These are phyloP conservation scores for Brachionus koreanus DNA, from an alignment of 1,140 invertebrate genomes.

Conservation along the genomic window DNA sequence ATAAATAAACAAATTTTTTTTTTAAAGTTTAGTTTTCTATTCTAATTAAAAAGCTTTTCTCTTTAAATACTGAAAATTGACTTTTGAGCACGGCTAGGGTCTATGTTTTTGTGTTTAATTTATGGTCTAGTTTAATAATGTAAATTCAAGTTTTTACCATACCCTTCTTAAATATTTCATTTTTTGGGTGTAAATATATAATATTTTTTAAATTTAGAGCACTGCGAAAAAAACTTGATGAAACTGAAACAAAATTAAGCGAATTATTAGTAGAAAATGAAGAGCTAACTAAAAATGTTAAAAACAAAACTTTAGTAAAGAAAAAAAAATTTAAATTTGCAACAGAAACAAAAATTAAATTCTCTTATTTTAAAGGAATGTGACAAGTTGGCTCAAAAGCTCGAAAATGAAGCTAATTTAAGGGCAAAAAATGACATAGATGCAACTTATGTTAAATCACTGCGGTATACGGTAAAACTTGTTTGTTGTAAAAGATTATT, in stretches of 20 bases:
- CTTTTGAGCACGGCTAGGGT: no score
- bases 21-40: no score
- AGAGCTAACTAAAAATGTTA: background rate
- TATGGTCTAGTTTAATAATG: no score
- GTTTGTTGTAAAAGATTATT: background rate
- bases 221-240: conserved; percentile 6
- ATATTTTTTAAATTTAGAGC: background rate
- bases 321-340: background rate
- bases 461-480: background rate
- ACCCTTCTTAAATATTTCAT: no score
- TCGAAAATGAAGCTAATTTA: conserved; percentile 29
- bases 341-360: no score
- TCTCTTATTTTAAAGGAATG: background rate
- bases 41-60: no score
- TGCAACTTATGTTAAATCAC: background rate
- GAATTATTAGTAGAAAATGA: background rate
- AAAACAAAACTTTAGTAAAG: background rate
- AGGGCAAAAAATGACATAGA: conserved; percentile 21
- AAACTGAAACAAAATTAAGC: background rate
- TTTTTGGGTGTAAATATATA: no score
- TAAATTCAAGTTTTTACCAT: no score
- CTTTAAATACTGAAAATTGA: no score
- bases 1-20: no score
- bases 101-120: no score
- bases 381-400: background rate